These are phyloP conservation scores for Drosophila sulfurigaster DNA, from an alignment of 1,140 invertebrate genomes.

Conservation along the genomic window DNA sequence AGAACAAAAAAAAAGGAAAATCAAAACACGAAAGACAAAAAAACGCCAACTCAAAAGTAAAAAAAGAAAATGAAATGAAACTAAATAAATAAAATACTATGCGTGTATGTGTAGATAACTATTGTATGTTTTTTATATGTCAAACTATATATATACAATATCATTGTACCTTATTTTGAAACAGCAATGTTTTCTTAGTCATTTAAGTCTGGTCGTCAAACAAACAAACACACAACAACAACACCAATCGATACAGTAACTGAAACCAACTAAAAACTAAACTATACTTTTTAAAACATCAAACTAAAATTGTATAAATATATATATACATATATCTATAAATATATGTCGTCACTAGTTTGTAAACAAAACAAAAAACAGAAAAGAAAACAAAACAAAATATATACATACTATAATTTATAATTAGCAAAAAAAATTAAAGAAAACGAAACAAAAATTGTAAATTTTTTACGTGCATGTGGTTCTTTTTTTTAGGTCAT, in stretches of 20 bases:
- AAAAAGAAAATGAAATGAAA: background rate
- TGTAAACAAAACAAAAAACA: conserved; percentile 49
- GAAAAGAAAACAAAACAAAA: conserved; percentile 50
- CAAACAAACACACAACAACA: conserved; percentile 47
- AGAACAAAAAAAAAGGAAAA: background rate
- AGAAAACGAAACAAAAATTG: conserved; percentile 42
- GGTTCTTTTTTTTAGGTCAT: conserved; percentile 49
- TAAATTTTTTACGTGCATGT: conserved; percentile 56
- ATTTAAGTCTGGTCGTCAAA: conserved; percentile 74
- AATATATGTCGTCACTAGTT: conserved; percentile 62
- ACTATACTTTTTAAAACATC: background rate
- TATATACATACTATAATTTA: conserved; percentile 57
- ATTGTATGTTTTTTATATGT: conserved; percentile 18
- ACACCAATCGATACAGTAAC: conserved; percentile 57
- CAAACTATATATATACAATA: conserved; percentile 38
- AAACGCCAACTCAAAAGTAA: conserved; percentile 1
- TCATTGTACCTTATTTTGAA: conserved; percentile 82
- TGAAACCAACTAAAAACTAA: conserved; percentile 29
- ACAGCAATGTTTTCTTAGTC: conserved; percentile 74
- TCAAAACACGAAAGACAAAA: conserved; percentile 27
- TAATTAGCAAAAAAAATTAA: conserved; percentile 15
- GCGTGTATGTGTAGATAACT: conserved; percentile 34
- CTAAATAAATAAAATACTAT: background rate
- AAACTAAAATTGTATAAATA: conserved; percentile 52
- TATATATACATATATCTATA: conserved; percentile 20